These are phyloP conservation scores for Limulus polyphemus DNA, from an alignment of 2,888 invertebrate species.

Conservation along the genomic window DNA sequence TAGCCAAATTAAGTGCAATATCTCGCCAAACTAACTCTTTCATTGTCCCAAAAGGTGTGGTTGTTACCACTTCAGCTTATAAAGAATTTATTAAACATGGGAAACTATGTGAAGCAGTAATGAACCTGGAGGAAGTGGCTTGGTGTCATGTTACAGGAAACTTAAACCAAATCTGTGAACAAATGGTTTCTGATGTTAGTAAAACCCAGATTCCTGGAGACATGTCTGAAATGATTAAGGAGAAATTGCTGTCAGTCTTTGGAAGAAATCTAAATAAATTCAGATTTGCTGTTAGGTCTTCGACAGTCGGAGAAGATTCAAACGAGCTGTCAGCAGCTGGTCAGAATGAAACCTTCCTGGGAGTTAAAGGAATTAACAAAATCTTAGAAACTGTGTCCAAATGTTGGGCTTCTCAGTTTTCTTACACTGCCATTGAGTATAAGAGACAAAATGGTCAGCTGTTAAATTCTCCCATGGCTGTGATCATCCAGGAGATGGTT, in stretches of 20 bases:
- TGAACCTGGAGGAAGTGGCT: not conserved
- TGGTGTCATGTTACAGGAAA: not conserved
- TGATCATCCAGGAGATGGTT: constrained; percentile 66
- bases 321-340: constrained; percentile 67
- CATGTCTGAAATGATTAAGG: too few species aligned
- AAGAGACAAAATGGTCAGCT: constrained; percentile 34
- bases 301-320: constrained; percentile 63
- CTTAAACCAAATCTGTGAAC: not conserved
- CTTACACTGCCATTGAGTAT: constrained; percentile 61
- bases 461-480: constrained; percentile 51
- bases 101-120: not conserved
- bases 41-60: not conserved
- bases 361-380: constrained; percentile 41
- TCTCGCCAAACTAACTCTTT: not conserved
- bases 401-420: constrained; percentile 73
- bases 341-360: constrained; percentile 65
- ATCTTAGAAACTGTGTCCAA: constrained; percentile 41
- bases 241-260: too few species aligned
- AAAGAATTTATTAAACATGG: not conserved
- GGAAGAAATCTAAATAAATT: too few species aligned
- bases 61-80: not conserved
- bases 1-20: not conserved
- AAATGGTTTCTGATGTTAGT: too few species aligned
- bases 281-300: constrained; percentile 1
- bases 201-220: too few species aligned